Percentiles rank a stretch among this genome's conserved stretches.
These are phyloP conservation scores for Thera obeliscata DNA, from an alignment of 2,888 invertebrate genomes.

Conservation along the genomic window DNA sequence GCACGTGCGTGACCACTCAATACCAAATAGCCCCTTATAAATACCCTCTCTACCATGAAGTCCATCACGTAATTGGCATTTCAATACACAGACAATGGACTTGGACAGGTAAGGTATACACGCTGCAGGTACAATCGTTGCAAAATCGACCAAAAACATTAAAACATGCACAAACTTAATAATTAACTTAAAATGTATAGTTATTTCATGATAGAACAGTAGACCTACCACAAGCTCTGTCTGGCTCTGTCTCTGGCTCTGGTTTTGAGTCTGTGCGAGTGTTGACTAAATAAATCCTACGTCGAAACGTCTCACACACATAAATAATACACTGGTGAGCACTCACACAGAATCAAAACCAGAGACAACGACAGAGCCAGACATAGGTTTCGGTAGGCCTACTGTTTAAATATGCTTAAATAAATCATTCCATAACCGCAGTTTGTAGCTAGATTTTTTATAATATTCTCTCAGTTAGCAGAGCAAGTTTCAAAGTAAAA, in stretches of 20 bases:
- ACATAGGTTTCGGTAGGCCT: too few relatives aligned
- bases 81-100: conserved; percentile 7
- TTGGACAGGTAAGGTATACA: neutral
- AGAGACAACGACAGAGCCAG: too few relatives aligned
- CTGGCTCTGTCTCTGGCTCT: too few relatives aligned
- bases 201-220: neutral
- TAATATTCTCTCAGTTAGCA: conserved; percentile 25
- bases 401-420: conserved; percentile 11
- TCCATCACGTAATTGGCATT: conserved; percentile 28
- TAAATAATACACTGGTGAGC: too few relatives aligned
- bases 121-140: neutral
- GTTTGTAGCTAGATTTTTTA: conserved; percentile 25
- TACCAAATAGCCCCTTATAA: conserved; percentile 21
- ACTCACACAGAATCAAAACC: too few relatives aligned
- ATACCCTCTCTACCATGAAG: conserved; percentile 19
- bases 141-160: neutral
- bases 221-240: too few relatives aligned
- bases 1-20: conserved; percentile 21
- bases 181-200: too few relatives aligned
- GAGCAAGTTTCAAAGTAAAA: conserved; percentile 39
- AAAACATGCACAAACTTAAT: neutral
- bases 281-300: too few relatives aligned
- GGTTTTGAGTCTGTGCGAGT: too few relatives aligned
- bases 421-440: conserved; percentile 7
- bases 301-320: too few relatives aligned